phyloP scores from a whole-genome alignment of 2,113 vertebrate genomes.

The Cyrtonyx montezumae region DNA sequence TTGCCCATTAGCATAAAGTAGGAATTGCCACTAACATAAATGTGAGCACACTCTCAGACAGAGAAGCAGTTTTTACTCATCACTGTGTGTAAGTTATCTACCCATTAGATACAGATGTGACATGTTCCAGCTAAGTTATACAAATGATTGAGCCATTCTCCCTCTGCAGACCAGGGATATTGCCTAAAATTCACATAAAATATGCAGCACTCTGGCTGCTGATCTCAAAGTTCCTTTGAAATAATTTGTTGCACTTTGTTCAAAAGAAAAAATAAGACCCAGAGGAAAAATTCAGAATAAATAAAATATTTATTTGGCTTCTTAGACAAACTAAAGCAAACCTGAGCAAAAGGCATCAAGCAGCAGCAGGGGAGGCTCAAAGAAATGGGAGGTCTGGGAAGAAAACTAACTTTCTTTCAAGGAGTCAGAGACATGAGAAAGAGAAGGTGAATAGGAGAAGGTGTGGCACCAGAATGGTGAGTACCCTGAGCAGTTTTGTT shows the following conservation, averaged over 20 bases:
- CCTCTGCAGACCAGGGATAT: neutral
- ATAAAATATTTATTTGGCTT: constrained; percentile 54
- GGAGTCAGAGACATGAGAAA: neutral
- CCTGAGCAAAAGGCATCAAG: neutral
- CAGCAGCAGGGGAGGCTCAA: neutral
- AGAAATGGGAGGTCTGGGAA: neutral
- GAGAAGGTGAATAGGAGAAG: neutral
- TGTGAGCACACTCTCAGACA: neutral
- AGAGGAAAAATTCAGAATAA: constrained; percentile 39
- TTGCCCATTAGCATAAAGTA: neutral
- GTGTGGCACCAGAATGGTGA: neutral
- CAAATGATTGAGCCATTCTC: neutral
- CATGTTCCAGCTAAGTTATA: neutral
- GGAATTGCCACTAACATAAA: neutral
- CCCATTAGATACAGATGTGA: neutral
- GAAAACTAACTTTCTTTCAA: neutral
- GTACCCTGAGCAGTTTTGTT: neutral
- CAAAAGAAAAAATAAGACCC: constrained; percentile 41
- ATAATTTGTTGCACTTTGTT: constrained; percentile 17
- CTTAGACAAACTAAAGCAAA: neutral
- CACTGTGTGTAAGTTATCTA: neutral
- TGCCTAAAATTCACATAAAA: constrained; percentile 27
- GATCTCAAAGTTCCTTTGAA: constrained; percentile 40
- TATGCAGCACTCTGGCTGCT: neutral
- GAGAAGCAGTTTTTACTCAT: neutral